Conservation (phyloP, 2,797 vertebrate species). For the Luscinia megarhynchos region DNA sequence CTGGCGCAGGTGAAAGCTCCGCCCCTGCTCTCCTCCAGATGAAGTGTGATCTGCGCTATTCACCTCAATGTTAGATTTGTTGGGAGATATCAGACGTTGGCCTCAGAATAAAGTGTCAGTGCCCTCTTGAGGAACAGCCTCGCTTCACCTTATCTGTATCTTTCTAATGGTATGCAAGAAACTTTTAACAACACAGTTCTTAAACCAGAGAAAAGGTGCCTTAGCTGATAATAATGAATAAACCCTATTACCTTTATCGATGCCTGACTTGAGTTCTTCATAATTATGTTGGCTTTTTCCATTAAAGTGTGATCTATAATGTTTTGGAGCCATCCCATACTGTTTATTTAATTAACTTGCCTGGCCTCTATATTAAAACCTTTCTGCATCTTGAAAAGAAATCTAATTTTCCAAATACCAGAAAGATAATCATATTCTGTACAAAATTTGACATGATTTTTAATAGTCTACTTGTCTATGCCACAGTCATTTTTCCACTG, state of each 20-base stretch:
- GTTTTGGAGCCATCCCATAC: conserved; percentile 16
- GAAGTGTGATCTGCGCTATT: background rate
- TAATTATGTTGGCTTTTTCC: conserved; percentile 21
- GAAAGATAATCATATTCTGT: conserved; percentile 29
- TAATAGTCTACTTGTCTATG: background rate
- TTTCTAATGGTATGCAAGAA: background rate
- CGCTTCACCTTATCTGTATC: background rate
- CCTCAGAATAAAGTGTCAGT: background rate
- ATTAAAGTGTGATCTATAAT: conserved; percentile 33
- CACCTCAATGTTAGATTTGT: background rate
- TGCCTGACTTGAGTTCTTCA: background rate
- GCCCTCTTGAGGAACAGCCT: background rate
- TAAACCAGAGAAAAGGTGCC: background rate
- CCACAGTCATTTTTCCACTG: background rate
- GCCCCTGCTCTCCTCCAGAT: rapidly evolving
- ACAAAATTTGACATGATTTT: conserved; percentile 14
- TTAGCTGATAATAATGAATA: background rate
- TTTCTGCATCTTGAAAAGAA: conserved; percentile 36
- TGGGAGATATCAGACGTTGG: background rate
- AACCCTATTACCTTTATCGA: background rate
- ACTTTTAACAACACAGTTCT: background rate
- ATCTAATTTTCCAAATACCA: conserved; percentile 32
- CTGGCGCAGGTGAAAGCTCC: rapidly evolving
- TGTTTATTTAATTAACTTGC: conserved; percentile 45
- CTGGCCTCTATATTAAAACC: conserved; percentile 25